A percentile compares a stretch with the other conserved stretches of the same genome.
Evolutionary conservation across 2,113 vertebrate genomes (phyloP).

Genomic region (Xiphorhynchus elegans): DNA sequence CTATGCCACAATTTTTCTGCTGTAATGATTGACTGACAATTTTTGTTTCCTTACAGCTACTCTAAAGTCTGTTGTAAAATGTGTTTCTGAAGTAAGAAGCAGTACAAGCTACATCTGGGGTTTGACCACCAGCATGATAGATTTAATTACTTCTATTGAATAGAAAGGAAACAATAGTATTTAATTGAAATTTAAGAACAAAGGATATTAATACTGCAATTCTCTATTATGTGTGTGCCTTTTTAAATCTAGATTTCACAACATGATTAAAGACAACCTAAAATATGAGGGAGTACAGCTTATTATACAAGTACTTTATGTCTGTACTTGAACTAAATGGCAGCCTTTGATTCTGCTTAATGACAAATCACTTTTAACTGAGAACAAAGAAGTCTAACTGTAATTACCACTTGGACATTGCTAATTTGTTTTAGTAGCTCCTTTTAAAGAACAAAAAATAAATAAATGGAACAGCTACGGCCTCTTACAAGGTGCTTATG

Average conservation of each 20-base stretch:
- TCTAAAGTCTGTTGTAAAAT: neutral
- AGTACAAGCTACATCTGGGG: neutral
- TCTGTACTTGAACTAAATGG: slow-evolving; percentile 18
- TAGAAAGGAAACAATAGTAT: neutral
- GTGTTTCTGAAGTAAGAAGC: neutral
- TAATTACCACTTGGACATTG: slow-evolving; percentile 15
- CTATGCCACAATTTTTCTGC: neutral
- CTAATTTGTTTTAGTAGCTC: slow-evolving; percentile 26
- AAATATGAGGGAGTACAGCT: slow-evolving; percentile 2
- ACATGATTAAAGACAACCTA: slow-evolving; percentile 30
- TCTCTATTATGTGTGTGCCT: neutral
- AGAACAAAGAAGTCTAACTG: slow-evolving; percentile 41
- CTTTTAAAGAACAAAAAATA: neutral
- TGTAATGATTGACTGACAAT: neutral
- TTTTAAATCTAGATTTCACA: slow-evolving; percentile 42
- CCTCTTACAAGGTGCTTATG: neutral
- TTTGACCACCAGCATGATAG: neutral
- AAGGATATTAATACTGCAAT: neutral
- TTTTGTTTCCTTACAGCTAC: neutral
- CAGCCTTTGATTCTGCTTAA: slow-evolving; percentile 46
- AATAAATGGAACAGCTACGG: neutral
- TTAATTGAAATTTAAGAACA: slow-evolving; percentile 30
- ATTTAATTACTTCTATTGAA: neutral
- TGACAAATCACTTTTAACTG: slow-evolving; percentile 38
- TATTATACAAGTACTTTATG: slow-evolving; percentile 14